phyloP scores from a whole-genome alignment of 2,113 vertebrate genomes.

The Uria aalge region DNA sequence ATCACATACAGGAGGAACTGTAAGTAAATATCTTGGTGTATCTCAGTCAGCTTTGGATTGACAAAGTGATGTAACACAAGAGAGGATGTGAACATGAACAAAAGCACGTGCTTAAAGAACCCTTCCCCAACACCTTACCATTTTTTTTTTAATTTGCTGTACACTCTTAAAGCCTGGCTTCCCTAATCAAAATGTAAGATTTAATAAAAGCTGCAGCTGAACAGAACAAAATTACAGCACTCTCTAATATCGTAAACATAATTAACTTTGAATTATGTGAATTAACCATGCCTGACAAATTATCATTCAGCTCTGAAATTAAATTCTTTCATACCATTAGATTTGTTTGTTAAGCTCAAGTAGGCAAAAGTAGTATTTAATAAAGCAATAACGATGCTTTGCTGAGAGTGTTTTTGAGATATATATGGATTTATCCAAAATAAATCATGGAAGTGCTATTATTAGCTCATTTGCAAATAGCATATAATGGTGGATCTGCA shows the following conservation, averaged over 20 bases:
- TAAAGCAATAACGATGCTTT: slow-evolving; percentile 76
- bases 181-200: slow-evolving; percentile 74
- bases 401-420: slow-evolving; percentile 68
- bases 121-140: background rate
- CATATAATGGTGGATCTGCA: background rate
- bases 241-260: slow-evolving; percentile 78
- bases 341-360: slow-evolving; percentile 84
- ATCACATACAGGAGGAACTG: background rate
- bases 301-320: slow-evolving; percentile 84
- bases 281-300: slow-evolving; percentile 84
- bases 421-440: slow-evolving; percentile 66
- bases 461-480: slow-evolving; percentile 64
- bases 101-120: background rate
- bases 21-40: background rate
- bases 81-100: background rate
- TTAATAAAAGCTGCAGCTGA: slow-evolving; percentile 75
- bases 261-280: slow-evolving; percentile 87
- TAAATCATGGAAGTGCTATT: slow-evolving; percentile 68
- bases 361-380: slow-evolving; percentile 79
- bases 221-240: slow-evolving; percentile 76
- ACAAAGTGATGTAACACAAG: background rate
- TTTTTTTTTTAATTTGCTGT: slow-evolving; percentile 17
- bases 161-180: slow-evolving; percentile 50
- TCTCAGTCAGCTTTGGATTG: background rate
- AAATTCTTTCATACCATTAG: slow-evolving; percentile 84